A percentile compares a stretch with the other conserved stretches of the same genome.
Evolutionary conservation across 2,888 invertebrate genomes (phyloP).

Genomic region (Synergus umbraculus): DNA sequence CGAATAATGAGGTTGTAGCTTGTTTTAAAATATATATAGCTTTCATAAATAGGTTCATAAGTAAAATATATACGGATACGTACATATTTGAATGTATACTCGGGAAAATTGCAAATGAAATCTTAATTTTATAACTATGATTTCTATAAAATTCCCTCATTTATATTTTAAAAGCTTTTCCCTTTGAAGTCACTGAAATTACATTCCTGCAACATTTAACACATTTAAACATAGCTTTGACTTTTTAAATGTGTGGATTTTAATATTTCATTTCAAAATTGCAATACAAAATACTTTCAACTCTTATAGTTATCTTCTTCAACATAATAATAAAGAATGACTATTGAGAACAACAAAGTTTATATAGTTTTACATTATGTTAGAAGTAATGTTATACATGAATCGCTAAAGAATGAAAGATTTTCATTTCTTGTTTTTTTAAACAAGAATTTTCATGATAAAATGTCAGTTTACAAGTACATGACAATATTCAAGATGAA

Average conservation of each 20-base stretch:
- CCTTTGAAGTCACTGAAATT: background rate
- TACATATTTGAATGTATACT: background rate
- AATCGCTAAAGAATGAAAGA: too few relatives aligned
- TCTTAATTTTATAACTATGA: background rate
- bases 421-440: background rate
- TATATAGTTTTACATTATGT: background rate
- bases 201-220: background rate
- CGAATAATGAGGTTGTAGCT: background rate
- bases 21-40: background rate
- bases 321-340: too few relatives aligned
- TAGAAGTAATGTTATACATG: background rate
- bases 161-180: background rate
- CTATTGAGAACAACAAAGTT: background rate
- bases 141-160: background rate
- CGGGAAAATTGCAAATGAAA: background rate
- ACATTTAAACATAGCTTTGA: background rate
- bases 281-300: too few relatives aligned
- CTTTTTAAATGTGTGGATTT: too few relatives aligned
- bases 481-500: slow-evolving; percentile 28
- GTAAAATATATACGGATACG: background rate
- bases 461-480: background rate
- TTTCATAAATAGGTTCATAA: background rate
- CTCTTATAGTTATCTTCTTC: too few relatives aligned
- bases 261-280: too few relatives aligned
- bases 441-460: background rate